phyloP scores from a whole-genome alignment of 2,888 invertebrate species.

The Brachypterus glaber region DNA sequence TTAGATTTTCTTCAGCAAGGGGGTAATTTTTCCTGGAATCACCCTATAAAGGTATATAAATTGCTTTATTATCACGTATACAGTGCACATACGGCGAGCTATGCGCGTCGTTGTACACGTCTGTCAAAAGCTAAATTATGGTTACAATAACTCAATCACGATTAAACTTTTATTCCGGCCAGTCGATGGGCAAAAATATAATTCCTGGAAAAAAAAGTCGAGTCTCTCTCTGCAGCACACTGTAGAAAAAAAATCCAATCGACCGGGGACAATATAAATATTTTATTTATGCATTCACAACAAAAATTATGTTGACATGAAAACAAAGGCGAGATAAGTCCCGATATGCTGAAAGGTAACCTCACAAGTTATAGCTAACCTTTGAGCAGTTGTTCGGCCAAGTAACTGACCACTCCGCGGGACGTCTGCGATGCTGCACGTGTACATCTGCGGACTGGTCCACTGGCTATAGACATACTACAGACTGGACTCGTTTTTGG shows the following conservation, averaged over 20 bases:
- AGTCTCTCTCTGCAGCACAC: conserved; percentile 26
- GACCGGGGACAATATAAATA: conserved; percentile 44
- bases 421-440: conserved; percentile 5
- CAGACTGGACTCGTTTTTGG: conserved; percentile 39
- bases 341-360: conserved; percentile 41
- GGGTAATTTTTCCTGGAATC: too few relatives aligned
- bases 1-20: too few relatives aligned
- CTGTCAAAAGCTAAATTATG: conserved; percentile 32
- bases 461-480: conserved; percentile 39
- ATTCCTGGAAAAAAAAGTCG: conserved; percentile 37
- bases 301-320: conserved; percentile 45
- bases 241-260: conserved; percentile 39
- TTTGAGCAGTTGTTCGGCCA: conserved; percentile 33
- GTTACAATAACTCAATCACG: conserved; percentile 42
- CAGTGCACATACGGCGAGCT: too few relatives aligned
- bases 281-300: conserved; percentile 44
- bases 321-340: conserved; percentile 44
- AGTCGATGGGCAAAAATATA: conserved; percentile 35
- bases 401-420: conserved; percentile 16
- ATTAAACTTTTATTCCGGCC: conserved; percentile 36
- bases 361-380: conserved; percentile 43
- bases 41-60: too few relatives aligned
- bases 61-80: too few relatives aligned
- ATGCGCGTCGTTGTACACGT: too few relatives aligned
- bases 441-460: conserved; percentile 23